These are phyloP conservation scores for Mionectes olivaceus DNA, from an alignment of 2,797 vertebrate genomes.

Conservation along the genomic window DNA sequence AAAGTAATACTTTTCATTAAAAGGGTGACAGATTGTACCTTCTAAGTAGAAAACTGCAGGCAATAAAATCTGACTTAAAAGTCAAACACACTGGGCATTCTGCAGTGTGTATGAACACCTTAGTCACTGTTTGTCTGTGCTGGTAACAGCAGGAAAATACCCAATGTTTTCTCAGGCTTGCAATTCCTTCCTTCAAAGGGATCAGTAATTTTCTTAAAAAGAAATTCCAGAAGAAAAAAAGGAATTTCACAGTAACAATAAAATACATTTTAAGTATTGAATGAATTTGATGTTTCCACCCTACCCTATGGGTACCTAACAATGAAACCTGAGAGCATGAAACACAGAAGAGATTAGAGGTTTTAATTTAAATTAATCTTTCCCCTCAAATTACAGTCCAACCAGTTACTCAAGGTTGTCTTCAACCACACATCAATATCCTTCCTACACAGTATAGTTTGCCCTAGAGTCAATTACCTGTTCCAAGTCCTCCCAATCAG, in stretches of 20 bases:
- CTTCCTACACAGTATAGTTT: background rate
- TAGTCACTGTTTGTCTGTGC: background rate
- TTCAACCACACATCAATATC: background rate
- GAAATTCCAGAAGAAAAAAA: background rate
- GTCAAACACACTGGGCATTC: background rate
- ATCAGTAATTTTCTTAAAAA: background rate
- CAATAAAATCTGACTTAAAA: background rate
- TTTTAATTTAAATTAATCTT: background rate
- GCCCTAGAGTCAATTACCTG: slow-evolving; percentile 68
- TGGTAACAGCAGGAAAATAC: background rate
- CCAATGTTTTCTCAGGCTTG: background rate
- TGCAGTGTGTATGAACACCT: background rate
- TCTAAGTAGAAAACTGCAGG: background rate
- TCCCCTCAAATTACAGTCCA: background rate
- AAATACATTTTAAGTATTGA: background rate
- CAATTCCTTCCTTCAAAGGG: background rate
- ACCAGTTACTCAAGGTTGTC: background rate
- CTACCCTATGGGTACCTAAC: background rate
- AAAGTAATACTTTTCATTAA: background rate
- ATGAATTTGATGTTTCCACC: background rate
- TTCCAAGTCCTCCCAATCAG: slow-evolving; percentile 77
- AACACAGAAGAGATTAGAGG: background rate
- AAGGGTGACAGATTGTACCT: background rate
- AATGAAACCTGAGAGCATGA: background rate
- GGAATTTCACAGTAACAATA: background rate